Evolutionary conservation across 1,140 invertebrate species (phyloP).

Genomic region (Ectropis grisescens): DNA sequence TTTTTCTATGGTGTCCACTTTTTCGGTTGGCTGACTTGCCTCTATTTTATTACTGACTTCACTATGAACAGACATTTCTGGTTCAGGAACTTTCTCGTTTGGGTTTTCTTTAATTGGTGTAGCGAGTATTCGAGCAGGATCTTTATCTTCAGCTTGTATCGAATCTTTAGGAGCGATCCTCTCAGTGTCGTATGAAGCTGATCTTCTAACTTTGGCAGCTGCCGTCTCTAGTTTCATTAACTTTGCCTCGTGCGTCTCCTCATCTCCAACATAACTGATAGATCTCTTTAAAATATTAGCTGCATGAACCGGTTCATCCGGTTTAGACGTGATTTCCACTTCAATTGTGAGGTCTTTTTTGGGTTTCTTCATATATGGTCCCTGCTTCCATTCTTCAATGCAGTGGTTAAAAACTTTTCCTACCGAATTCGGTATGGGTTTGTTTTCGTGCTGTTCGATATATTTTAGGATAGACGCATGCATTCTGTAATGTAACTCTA

Average conservation of each 20-base stretch:
- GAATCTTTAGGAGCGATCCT: slow-evolving; percentile 27
- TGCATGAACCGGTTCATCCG: slow-evolving; percentile 36
- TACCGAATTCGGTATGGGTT: slow-evolving; percentile 51
- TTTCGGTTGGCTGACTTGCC: not conserved
- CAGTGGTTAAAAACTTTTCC: slow-evolving; percentile 56
- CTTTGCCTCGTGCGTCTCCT: slow-evolving; percentile 48
- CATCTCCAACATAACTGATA: slow-evolving; percentile 54
- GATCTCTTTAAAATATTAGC: slow-evolving; percentile 59
- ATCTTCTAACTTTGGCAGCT: slow-evolving; percentile 55
- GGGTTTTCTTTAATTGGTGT: slow-evolving; percentile 4
- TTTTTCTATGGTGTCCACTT: slow-evolving; percentile 3
- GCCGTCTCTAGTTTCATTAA: slow-evolving; percentile 49
- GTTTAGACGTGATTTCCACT: slow-evolving; percentile 17
- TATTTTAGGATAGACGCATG: slow-evolving; percentile 90
- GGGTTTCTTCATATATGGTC: slow-evolving; percentile 49
- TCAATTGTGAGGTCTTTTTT: slow-evolving; percentile 38
- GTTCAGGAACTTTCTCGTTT: slow-evolving; percentile 3
- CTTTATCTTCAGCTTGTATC: not conserved
- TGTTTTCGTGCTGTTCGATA: slow-evolving; percentile 77
- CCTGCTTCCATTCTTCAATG: slow-evolving; percentile 51
- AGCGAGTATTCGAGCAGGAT: slow-evolving; percentile 5
- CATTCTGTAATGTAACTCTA: slow-evolving; percentile 88
- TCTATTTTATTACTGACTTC: no score
- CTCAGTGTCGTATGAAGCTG: slow-evolving; percentile 57
- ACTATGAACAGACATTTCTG: no score